These are phyloP conservation scores for Ageneiosus marmoratus DNA, from an alignment of 2,113 vertebrate genomes.

Conservation along the genomic window DNA sequence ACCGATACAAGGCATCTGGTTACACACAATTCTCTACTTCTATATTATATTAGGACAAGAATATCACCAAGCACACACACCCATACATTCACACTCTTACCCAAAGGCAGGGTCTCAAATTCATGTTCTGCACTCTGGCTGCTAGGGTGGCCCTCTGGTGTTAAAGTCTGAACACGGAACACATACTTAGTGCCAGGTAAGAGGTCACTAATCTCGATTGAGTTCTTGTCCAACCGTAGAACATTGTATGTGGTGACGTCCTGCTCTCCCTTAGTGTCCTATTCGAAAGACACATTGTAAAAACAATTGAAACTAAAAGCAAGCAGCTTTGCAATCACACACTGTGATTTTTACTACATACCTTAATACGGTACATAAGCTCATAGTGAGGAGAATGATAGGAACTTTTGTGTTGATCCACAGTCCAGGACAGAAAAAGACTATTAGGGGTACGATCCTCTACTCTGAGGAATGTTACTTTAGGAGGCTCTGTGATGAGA, in stretches of 20 bases:
- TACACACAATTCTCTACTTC: neutral
- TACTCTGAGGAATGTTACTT: slow-evolving; percentile 83
- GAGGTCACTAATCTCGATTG: slow-evolving; percentile 80
- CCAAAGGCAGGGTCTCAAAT: slow-evolving; percentile 77
- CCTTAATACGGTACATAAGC: slow-evolving; percentile 96
- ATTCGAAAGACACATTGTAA: neutral
- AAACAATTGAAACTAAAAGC: neutral
- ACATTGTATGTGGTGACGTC: slow-evolving; percentile 92
- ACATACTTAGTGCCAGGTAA: slow-evolving; percentile 82
- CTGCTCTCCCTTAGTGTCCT: slow-evolving; percentile 73
- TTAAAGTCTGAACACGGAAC: slow-evolving; percentile 86
- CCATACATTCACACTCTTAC: slow-evolving; percentile 48
- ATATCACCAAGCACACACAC: neutral
- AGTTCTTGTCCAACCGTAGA: slow-evolving; percentile 82
- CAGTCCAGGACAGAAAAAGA: slow-evolving; percentile 85
- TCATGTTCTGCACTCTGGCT: slow-evolving; percentile 82
- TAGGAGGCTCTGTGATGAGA: slow-evolving; percentile 81
- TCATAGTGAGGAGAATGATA: slow-evolving; percentile 85
- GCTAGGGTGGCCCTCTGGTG: slow-evolving; percentile 77
- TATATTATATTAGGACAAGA: neutral
- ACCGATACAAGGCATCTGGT: slow-evolving; percentile 20
- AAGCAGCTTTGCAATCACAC: neutral
- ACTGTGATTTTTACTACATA: slow-evolving; percentile 59
- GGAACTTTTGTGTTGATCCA: slow-evolving; percentile 79
- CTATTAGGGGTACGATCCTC: slow-evolving; percentile 80